These are phyloP conservation scores for Siniperca knerii DNA, from an alignment of 2,113 vertebrate species.

Conservation along the genomic window DNA sequence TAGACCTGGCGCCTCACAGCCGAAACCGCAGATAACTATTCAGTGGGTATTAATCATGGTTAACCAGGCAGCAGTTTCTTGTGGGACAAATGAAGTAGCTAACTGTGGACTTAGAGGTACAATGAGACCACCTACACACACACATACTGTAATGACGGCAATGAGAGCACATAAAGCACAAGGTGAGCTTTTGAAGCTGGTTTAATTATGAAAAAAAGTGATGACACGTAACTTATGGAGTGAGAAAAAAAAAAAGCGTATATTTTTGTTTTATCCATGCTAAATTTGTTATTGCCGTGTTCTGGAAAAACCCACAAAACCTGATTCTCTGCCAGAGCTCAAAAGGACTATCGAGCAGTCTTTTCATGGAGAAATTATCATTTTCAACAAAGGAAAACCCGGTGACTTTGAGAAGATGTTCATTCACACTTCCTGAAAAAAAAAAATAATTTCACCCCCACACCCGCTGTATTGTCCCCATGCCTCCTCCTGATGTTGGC, in stretches of 20 bases:
- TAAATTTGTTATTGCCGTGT: no score
- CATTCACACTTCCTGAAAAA: neutral
- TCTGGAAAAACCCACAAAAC: neutral
- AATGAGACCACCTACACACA: slow-evolving; percentile 42
- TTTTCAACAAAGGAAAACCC: neutral
- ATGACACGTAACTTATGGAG: neutral
- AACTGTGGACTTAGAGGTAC: slow-evolving; percentile 37
- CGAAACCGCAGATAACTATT: slow-evolving; percentile 67
- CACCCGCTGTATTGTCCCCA: no score
- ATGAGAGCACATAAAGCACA: slow-evolving; percentile 13
- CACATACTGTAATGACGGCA: neutral
- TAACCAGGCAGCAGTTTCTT: slow-evolving; percentile 62
- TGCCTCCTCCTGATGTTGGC: no score
- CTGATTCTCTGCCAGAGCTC: neutral
- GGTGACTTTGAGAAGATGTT: neutral
- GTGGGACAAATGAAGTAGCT: slow-evolving; percentile 65
- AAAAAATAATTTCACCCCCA: neutral
- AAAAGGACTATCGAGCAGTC: neutral
- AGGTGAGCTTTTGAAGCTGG: slow-evolving; percentile 41
- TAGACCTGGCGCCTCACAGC: slow-evolving; percentile 54
- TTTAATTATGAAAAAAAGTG: slow-evolving; percentile 34
- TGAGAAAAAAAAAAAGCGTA: no score
- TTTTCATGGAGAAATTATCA: no score
- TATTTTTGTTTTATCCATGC: neutral
- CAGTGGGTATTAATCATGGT: slow-evolving; percentile 75